Percentiles rank a stretch among this genome's conserved stretches.
Evolutionary conservation across 1,140 invertebrate species (phyloP).

Genomic region (Heliconius melpomene): DNA sequence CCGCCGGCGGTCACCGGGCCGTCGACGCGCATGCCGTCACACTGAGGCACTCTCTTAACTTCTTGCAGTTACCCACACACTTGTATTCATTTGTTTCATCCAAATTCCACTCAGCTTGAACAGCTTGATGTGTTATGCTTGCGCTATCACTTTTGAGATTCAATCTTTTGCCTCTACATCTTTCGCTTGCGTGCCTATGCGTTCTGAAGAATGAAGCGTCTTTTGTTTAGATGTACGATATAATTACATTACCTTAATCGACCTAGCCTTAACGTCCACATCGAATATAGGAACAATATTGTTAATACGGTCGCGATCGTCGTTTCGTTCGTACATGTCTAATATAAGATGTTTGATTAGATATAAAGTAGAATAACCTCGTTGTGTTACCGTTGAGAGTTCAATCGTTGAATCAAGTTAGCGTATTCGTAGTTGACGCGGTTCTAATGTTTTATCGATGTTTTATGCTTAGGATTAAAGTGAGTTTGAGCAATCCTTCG

Average conservation of each 20-base stretch:
- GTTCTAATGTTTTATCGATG: slow-evolving; percentile 70
- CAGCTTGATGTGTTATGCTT: slow-evolving; percentile 56
- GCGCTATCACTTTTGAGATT: slow-evolving; percentile 52
- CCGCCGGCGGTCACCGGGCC: slow-evolving; percentile 41
- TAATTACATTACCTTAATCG: slow-evolving; percentile 61
- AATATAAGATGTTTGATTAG: slow-evolving; percentile 70
- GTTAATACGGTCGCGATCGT: slow-evolving; percentile 47
- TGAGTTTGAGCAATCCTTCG: slow-evolving; percentile 74
- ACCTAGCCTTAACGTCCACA: slow-evolving; percentile 79
- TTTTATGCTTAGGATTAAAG: slow-evolving; percentile 77
- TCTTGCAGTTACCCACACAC: slow-evolving; percentile 37
- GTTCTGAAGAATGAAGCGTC: slow-evolving; percentile 44
- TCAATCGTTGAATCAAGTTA: slow-evolving; percentile 56
- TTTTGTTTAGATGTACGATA: slow-evolving; percentile 70
- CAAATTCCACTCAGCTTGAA: slow-evolving; percentile 73
- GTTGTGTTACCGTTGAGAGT: slow-evolving; percentile 62
- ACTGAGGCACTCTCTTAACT: slow-evolving; percentile 46
- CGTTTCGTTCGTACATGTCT: slow-evolving; percentile 71
- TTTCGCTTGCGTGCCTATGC: slow-evolving; percentile 80
- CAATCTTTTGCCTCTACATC: slow-evolving; percentile 74
- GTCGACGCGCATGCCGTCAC: slow-evolving; percentile 64
- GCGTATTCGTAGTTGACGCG: slow-evolving; percentile 53
- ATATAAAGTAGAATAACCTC: slow-evolving; percentile 67
- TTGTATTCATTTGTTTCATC: slow-evolving; percentile 73
- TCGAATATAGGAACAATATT: slow-evolving; percentile 76